Percentiles rank a stretch among this genome's conserved stretches.
These are phyloP conservation scores for Parotia lawesii DNA, from an alignment of 2,113 vertebrate species.

Conservation along the genomic window DNA sequence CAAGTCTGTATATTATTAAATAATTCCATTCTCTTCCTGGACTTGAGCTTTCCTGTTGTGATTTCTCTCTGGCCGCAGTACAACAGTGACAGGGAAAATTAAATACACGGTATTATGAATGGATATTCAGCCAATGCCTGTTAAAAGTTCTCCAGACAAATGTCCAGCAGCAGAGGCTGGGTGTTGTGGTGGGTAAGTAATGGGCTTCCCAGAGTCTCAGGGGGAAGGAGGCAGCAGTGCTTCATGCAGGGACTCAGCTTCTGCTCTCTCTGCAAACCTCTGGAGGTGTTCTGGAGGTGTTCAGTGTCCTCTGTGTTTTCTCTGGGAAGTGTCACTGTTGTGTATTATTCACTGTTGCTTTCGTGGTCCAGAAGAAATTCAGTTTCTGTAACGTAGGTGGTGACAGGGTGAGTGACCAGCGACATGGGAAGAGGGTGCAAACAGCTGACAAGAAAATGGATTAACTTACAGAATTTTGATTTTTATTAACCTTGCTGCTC, in stretches of 20 bases:
- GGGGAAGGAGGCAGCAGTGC: background rate
- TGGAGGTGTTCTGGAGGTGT: background rate
- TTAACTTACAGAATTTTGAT: background rate
- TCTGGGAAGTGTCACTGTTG: too few relatives aligned
- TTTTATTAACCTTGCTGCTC: background rate
- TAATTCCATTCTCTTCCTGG: too few relatives aligned
- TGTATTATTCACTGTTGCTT: fast-evolving
- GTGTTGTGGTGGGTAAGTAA: fast-evolving
- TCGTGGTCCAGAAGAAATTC: background rate
- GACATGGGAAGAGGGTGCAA: fast-evolving
- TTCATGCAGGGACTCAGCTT: background rate
- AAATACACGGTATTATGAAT: background rate
- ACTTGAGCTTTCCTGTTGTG: too few relatives aligned
- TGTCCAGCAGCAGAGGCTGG: background rate
- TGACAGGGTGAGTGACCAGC: fast-evolving
- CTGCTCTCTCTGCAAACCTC: fast-evolving
- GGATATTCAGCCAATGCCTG: background rate
- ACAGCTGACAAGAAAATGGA: fast-evolving
- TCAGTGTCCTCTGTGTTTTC: background rate
- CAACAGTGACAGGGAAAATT: too few relatives aligned
- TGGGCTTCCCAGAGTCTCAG: background rate
- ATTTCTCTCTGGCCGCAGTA: too few relatives aligned
- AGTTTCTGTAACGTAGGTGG: fast-evolving
- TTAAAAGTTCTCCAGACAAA: background rate
- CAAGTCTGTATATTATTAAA: too few relatives aligned